Conservation (phyloP, 2,888 invertebrate species). For the Baronia brevicornis region DNA sequence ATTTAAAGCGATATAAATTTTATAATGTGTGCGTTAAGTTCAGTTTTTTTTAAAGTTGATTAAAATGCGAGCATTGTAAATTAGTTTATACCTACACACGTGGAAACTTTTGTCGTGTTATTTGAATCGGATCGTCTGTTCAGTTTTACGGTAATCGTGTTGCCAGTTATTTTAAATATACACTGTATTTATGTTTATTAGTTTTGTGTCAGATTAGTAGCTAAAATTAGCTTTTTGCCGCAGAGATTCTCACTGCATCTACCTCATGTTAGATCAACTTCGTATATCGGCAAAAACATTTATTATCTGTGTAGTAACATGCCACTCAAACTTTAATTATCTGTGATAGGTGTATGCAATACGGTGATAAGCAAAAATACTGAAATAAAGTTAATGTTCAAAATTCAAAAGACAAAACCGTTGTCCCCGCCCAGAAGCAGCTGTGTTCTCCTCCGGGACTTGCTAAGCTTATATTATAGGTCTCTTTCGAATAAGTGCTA, state of each 20-base stretch:
- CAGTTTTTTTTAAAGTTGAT: slow-evolving; percentile 11
- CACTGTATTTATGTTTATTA: slow-evolving; percentile 42
- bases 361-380: too few species aligned
- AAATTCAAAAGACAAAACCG: slow-evolving; percentile 49
- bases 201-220: slow-evolving; percentile 30
- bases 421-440: slow-evolving; percentile 54
- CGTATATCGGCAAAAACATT: slow-evolving; percentile 14
- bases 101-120: slow-evolving; percentile 58
- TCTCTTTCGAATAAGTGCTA: slow-evolving; percentile 41
- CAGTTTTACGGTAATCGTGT: slow-evolving; percentile 60
- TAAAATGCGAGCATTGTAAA: slow-evolving; percentile 7
- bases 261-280: slow-evolving; percentile 14
- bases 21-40: slow-evolving; percentile 14
- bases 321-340: too few species aligned
- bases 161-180: slow-evolving; percentile 31
- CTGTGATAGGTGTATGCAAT: too few species aligned
- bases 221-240: slow-evolving; percentile 24
- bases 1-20: slow-evolving; percentile 3
- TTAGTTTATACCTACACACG: slow-evolving; percentile 30
- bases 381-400: slow-evolving; percentile 41
- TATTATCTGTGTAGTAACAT: too few species aligned
- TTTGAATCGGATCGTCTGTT: slow-evolving; percentile 53
- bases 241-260: slow-evolving; percentile 19
- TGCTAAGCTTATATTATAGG: slow-evolving; percentile 54
- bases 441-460: slow-evolving; percentile 43